Conservation (phyloP, 1,140 invertebrate genomes). For the Ceratina calcarata region DNA sequence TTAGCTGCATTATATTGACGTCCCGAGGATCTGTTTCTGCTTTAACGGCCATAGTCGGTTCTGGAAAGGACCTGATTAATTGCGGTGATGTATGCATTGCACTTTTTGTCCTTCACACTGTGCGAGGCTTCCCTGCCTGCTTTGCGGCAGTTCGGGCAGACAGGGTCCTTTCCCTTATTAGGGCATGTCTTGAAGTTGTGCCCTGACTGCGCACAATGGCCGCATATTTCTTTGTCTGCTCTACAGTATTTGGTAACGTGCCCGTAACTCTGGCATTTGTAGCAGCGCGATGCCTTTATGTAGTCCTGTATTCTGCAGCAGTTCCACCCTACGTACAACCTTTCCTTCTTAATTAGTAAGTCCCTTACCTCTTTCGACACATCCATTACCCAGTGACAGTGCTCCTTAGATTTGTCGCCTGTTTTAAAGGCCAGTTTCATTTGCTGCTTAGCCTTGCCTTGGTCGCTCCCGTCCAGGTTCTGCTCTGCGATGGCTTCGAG, state of each 20-base stretch:
- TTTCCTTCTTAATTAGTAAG: background rate
- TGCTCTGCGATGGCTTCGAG: background rate
- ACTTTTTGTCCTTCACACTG: background rate
- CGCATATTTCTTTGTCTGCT: conserved; percentile 23
- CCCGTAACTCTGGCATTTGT: conserved; percentile 56
- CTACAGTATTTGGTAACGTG: conserved; percentile 56
- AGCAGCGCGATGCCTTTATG: conserved; percentile 38
- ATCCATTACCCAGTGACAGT: background rate
- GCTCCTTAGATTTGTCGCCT: background rate
- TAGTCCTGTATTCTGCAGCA: conserved; percentile 25
- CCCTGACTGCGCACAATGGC: conserved; percentile 37
- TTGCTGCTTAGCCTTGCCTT: too few relatives aligned
- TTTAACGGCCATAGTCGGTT: background rate
- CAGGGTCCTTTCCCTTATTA: background rate
- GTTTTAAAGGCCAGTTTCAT: background rate
- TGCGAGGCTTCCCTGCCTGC: background rate
- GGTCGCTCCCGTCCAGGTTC: background rate
- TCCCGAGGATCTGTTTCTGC: background rate
- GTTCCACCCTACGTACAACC: conserved; percentile 37
- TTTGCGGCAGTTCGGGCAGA: background rate
- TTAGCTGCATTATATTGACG: background rate
- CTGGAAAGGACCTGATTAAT: background rate
- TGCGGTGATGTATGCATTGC: background rate
- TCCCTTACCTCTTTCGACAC: background rate
- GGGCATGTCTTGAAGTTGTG: conserved; percentile 42